Evolutionary conservation across 2,888 invertebrate genomes (phyloP).

Genomic region (Torymus tubicola): DNA sequence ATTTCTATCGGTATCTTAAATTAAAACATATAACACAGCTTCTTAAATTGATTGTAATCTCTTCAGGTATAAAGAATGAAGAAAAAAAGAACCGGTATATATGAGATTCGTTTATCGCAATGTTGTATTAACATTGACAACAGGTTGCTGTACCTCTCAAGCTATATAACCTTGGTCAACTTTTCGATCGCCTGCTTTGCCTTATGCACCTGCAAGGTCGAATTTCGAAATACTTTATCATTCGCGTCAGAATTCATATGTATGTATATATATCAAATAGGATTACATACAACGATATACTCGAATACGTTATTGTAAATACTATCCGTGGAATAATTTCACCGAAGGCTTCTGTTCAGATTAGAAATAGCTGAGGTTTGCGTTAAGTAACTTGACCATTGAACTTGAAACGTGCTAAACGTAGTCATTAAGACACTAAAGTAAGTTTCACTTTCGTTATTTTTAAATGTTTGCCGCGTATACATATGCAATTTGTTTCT

Average conservation of each 20-base stretch:
- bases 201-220: neutral
- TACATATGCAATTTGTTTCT: too few relatives aligned
- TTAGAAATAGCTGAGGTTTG: conserved; percentile 20
- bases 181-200: neutral
- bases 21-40: too few relatives aligned
- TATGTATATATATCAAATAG: too few relatives aligned
- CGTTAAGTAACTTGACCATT: conserved; percentile 37
- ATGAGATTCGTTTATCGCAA: too few relatives aligned
- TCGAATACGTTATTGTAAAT: neutral
- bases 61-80: too few relatives aligned
- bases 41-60: too few relatives aligned
- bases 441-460: too few relatives aligned
- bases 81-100: too few relatives aligned
- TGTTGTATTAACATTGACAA: too few relatives aligned
- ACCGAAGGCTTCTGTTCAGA: neutral
- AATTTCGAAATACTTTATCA: neutral
- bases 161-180: neutral
- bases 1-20: too few relatives aligned
- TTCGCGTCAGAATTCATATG: neutral
- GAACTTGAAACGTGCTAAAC: conserved; percentile 45
- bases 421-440: conserved; percentile 15
- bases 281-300: too few relatives aligned
- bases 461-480: too few relatives aligned
- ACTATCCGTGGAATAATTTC: conserved; percentile 17
- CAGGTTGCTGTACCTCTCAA: neutral